Evolutionary conservation across 2,113 vertebrate species (phyloP).

Genomic region (Camarhynchus parvulus): DNA sequence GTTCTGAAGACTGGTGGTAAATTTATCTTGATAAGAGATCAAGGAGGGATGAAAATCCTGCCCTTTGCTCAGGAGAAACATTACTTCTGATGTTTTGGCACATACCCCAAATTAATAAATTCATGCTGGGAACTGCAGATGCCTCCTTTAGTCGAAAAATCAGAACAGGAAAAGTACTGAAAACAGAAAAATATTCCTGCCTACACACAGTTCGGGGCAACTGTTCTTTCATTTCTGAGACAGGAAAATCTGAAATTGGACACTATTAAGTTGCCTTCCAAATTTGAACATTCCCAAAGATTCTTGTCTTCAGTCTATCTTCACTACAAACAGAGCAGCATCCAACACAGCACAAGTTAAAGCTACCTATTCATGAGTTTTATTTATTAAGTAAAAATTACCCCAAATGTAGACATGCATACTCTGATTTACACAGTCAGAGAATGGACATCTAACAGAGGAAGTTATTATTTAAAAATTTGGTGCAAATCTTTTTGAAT

Average conservation of each 20-base stretch:
- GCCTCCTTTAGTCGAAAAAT: not conserved
- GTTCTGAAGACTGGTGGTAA: not conserved
- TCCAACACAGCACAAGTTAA: not conserved
- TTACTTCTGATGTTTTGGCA: not conserved
- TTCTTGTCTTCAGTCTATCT: not conserved
- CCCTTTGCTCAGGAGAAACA: not conserved
- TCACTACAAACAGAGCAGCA: not conserved
- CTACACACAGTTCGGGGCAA: not conserved
- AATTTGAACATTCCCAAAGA: not conserved
- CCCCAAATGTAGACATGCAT: not conserved
- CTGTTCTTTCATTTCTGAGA: not conserved
- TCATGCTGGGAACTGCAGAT: not conserved
- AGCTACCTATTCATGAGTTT: not conserved
- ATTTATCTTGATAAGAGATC: not conserved
- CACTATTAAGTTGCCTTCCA: fast-evolving
- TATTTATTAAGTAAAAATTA: not conserved
- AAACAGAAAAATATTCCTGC: not conserved
- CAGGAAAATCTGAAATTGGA: not conserved
- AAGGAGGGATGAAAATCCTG: not conserved
- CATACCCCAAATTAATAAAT: not conserved
- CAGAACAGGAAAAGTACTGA: not conserved
- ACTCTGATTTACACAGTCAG: not conserved
- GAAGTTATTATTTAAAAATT: not conserved
- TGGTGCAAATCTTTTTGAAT: not conserved
- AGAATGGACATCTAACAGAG: not conserved